Conservation (phyloP, 2,888 invertebrate genomes). For the Taphrorychus bicolor region DNA sequence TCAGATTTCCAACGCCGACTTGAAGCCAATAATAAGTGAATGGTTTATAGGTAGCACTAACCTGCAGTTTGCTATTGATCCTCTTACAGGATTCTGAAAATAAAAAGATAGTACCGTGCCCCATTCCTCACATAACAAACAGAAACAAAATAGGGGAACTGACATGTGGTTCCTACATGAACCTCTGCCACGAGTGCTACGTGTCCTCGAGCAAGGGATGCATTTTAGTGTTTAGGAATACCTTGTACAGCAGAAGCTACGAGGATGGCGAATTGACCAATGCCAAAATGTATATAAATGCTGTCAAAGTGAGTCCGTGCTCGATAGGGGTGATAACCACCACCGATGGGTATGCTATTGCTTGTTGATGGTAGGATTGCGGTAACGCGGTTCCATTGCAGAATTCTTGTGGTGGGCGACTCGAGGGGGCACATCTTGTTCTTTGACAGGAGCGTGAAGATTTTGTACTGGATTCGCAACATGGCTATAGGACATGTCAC, state of each 20-base stretch:
- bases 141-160: slow-evolving; percentile 60
- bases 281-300: slow-evolving; percentile 62
- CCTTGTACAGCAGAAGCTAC: slow-evolving; percentile 58
- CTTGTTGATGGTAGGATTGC: no score
- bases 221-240: slow-evolving; percentile 63
- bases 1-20: no score
- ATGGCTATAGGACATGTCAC: slow-evolving; percentile 61
- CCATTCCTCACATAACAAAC: slow-evolving; percentile 56
- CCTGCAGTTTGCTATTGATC: no score
- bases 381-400: slow-evolving; percentile 41
- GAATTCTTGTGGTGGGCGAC: slow-evolving; percentile 63
- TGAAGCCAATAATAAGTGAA: no score
- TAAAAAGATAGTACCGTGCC: slow-evolving; percentile 40
- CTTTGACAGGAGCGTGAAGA: slow-evolving; percentile 65
- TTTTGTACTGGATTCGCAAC: slow-evolving; percentile 66
- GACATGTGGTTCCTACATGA: slow-evolving; percentile 64
- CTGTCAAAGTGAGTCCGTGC: slow-evolving; percentile 59
- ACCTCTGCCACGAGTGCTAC: slow-evolving; percentile 61
- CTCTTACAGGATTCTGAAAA: slow-evolving; percentile 41
- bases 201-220: slow-evolving; percentile 63
- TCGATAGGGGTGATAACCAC: slow-evolving; percentile 62
- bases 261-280: slow-evolving; percentile 52
- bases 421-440: slow-evolving; percentile 65
- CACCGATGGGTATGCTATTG: slow-evolving; percentile 62
- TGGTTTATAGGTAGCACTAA: no score